Evolutionary conservation across 2,797 vertebrate species (phyloP).

Genomic region (Enteromius fasciolatus): DNA sequence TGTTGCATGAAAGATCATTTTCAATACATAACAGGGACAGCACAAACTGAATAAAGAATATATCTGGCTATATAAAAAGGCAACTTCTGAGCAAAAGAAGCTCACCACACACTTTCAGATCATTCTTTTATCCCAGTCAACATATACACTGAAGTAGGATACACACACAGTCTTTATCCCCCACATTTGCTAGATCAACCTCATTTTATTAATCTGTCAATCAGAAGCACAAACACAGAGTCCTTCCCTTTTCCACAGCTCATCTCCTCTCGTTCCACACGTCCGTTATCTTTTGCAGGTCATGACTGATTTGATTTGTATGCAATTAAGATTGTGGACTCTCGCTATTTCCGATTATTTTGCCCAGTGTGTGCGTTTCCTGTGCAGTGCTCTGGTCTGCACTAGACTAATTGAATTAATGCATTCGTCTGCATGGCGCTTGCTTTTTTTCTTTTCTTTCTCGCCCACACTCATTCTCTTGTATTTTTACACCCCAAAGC

Average conservation of each 20-base stretch:
- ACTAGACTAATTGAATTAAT: slow-evolving; percentile 61
- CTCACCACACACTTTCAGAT: not conserved
- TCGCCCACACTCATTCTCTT: not conserved
- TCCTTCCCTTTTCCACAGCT: not conserved
- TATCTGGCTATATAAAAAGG: not conserved
- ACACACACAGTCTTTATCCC: not conserved
- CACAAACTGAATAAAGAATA: not conserved
- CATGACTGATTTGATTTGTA: slow-evolving; percentile 51
- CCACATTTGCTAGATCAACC: not conserved
- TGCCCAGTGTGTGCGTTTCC: slow-evolving; percentile 7
- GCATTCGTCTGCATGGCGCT: not conserved
- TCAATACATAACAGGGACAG: no score
- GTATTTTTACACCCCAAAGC: not conserved
- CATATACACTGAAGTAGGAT: not conserved
- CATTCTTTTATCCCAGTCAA: not conserved
- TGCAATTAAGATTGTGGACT: slow-evolving; percentile 48
- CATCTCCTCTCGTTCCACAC: not conserved
- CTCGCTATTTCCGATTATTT: slow-evolving; percentile 28
- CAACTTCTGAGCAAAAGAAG: not conserved
- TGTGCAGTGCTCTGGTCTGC: slow-evolving; percentile 38
- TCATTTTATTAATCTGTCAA: slow-evolving; percentile 21
- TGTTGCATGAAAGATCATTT: no score
- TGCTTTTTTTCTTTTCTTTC: not conserved
- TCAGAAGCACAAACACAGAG: slow-evolving; percentile 11
- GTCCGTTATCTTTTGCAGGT: slow-evolving; percentile 36